These are phyloP conservation scores for Apodemia mormo DNA, from an alignment of 2,888 invertebrate species.

Conservation along the genomic window DNA sequence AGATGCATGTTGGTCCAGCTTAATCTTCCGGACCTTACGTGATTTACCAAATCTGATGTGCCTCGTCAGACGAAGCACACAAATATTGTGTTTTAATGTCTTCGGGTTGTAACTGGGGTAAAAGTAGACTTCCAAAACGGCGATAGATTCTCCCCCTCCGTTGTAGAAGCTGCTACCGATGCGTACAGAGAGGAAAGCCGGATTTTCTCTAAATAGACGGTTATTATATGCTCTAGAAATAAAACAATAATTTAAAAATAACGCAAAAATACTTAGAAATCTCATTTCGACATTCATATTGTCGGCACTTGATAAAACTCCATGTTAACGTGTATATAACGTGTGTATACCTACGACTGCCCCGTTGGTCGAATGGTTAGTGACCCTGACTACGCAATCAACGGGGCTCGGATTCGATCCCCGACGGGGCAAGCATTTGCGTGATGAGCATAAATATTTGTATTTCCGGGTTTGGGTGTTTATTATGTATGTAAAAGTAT, in stretches of 20 bases:
- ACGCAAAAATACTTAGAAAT: too few relatives aligned
- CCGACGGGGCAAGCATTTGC: too few relatives aligned
- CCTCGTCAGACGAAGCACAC: constrained; percentile 52
- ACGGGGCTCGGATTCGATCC: too few relatives aligned
- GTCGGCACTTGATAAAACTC: too few relatives aligned
- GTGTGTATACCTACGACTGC: neutral
- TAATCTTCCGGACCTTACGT: constrained; percentile 53
- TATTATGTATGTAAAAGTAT: too few relatives aligned
- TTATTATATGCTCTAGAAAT: constrained; percentile 63
- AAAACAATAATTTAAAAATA: too few relatives aligned
- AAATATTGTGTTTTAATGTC: constrained; percentile 57
- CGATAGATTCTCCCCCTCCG: constrained; percentile 56
- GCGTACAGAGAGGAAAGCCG: constrained; percentile 56
- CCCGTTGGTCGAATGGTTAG: too few relatives aligned
- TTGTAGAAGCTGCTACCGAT: constrained; percentile 60
- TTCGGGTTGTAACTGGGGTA: constrained; percentile 60
- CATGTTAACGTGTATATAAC: too few relatives aligned
- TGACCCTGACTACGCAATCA: too few relatives aligned
- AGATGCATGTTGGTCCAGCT: constrained; percentile 47
- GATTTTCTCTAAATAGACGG: constrained; percentile 66
- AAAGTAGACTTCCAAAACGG: constrained; percentile 60
- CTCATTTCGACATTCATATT: too few relatives aligned
- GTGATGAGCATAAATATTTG: too few relatives aligned
- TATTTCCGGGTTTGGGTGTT: too few relatives aligned
- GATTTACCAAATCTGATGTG: constrained; percentile 45